Evolutionary conservation across 1,140 invertebrate species (phyloP).

Genomic region (Camponotus floridanus): DNA sequence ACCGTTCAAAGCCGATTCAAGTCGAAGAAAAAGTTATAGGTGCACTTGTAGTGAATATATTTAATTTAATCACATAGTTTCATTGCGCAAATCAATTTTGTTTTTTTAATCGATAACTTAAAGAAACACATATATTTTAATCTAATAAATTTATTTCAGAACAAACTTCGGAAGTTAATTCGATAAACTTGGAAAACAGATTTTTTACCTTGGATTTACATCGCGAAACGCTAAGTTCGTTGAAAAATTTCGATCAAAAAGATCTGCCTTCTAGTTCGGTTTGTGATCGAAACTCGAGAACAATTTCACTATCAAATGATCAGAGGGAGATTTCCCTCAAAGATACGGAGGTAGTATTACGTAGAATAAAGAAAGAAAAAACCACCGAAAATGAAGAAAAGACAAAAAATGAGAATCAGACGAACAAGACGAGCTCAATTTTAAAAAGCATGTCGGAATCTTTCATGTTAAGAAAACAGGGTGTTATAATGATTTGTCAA

Average conservation of each 20-base stretch:
- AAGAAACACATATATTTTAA: too few relatives aligned
- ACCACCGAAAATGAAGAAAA: conserved; percentile 39
- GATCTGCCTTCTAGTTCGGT: conserved; percentile 58
- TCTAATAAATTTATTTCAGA: conserved; percentile 57
- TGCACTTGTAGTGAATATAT: conserved; percentile 1
- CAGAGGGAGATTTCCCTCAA: conserved; percentile 31
- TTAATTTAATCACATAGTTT: background rate
- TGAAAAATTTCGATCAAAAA: conserved; percentile 18
- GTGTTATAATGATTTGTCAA: conserved; percentile 66
- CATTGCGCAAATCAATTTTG: background rate
- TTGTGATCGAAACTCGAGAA: conserved; percentile 48
- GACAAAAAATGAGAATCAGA: background rate
- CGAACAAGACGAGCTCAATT: conserved; percentile 12
- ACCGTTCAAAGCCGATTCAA: conserved; percentile 11
- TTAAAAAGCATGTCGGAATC: conserved; percentile 52
- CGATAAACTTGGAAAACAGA: conserved; percentile 61
- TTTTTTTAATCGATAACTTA: background rate
- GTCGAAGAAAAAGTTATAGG: conserved; percentile 69
- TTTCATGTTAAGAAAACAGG: conserved; percentile 61
- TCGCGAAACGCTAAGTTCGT: background rate
- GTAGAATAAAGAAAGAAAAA: conserved; percentile 45
- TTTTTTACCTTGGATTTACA: conserved; percentile 52
- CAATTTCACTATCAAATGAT: conserved; percentile 31
- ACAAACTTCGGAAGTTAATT: conserved; percentile 53
- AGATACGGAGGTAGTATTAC: conserved; percentile 46